Evolutionary conservation across 2,888 invertebrate species (phyloP).

Genomic region (Nipponacmea schrenckii): DNA sequence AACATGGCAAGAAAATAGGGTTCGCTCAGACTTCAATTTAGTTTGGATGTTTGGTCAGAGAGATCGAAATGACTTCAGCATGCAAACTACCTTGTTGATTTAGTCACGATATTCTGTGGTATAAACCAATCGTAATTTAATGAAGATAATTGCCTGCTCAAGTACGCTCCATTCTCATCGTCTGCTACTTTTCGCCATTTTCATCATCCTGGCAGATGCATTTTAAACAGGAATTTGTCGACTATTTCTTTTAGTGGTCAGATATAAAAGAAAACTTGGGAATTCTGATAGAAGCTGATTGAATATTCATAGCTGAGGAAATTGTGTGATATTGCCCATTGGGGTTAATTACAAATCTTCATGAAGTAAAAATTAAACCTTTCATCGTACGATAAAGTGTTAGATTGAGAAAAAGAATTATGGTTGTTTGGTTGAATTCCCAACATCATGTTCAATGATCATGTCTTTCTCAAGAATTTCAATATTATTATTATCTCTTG

Average conservation of each 20-base stretch:
- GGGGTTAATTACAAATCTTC: slow-evolving; percentile 9
- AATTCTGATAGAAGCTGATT: slow-evolving; percentile 1
- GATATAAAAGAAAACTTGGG: background rate
- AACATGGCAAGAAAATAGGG: slow-evolving; percentile 11
- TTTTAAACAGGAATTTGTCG: background rate
- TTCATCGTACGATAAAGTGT: slow-evolving; percentile 1
- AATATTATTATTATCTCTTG: no score
- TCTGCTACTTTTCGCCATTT: background rate
- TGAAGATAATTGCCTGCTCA: slow-evolving; percentile 17
- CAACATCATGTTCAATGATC: background rate
- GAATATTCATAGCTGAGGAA: slow-evolving; percentile 3
- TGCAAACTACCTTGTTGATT: slow-evolving; percentile 5
- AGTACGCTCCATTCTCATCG: slow-evolving; percentile 6
- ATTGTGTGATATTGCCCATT: slow-evolving; percentile 8
- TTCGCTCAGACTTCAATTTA: slow-evolving; percentile 11
- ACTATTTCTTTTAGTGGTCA: slow-evolving; percentile 1
- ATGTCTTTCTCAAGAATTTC: no score
- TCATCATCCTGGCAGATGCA: slow-evolving; percentile 3
- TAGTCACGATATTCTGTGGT: slow-evolving; percentile 3
- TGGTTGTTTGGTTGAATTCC: background rate
- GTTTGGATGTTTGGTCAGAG: slow-evolving; percentile 16
- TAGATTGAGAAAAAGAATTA: background rate
- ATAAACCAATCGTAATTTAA: slow-evolving; percentile 11
- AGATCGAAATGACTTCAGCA: slow-evolving; percentile 3
- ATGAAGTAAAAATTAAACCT: slow-evolving; percentile 7